Evolutionary conservation across 2,797 vertebrate species (phyloP).

Genomic region (Sebastes oblongus): DNA sequence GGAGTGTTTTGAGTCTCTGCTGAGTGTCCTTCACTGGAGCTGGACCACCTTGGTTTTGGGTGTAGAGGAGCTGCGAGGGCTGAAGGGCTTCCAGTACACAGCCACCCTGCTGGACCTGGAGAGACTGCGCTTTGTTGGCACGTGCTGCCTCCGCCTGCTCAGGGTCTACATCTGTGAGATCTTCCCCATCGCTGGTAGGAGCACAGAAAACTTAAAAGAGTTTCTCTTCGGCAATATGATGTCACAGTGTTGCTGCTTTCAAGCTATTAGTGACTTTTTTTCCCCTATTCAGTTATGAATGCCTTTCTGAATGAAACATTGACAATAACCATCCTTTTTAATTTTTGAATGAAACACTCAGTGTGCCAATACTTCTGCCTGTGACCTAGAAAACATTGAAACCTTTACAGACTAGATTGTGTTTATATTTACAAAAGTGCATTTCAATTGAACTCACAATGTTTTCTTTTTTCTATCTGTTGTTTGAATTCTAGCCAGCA

Average conservation of each 20-base stretch:
- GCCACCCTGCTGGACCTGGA: constrained; percentile 97
- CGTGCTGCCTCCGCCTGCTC: constrained; percentile 94
- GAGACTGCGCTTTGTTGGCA: constrained; percentile 95
- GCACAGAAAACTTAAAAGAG: not conserved
- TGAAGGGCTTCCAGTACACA: constrained; percentile 98
- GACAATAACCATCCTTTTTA: not conserved
- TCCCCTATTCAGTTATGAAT: not conserved
- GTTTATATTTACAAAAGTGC: not conserved
- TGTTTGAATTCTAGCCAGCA: constrained; percentile 82
- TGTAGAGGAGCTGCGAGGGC: constrained; percentile 95
- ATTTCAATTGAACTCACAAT: not conserved
- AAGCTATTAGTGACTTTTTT: not conserved
- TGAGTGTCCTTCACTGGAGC: constrained; percentile 98
- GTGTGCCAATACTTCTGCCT: not conserved
- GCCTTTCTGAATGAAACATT: not conserved
- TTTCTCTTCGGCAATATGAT: not conserved
- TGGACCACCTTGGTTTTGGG: constrained; percentile 98
- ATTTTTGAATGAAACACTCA: not conserved
- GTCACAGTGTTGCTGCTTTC: not conserved
- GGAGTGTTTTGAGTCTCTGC: constrained; percentile 97
- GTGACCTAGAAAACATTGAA: not conserved
- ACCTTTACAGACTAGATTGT: not conserved
- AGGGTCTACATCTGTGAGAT: constrained; percentile 99
- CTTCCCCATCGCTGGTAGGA: constrained; percentile 95
- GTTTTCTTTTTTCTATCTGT: not conserved